A percentile compares a stretch with the other conserved stretches of the same genome.
These are phyloP conservation scores for Xyliphius kryptos DNA, from an alignment of 2,113 vertebrate genomes.

Conservation along the genomic window DNA sequence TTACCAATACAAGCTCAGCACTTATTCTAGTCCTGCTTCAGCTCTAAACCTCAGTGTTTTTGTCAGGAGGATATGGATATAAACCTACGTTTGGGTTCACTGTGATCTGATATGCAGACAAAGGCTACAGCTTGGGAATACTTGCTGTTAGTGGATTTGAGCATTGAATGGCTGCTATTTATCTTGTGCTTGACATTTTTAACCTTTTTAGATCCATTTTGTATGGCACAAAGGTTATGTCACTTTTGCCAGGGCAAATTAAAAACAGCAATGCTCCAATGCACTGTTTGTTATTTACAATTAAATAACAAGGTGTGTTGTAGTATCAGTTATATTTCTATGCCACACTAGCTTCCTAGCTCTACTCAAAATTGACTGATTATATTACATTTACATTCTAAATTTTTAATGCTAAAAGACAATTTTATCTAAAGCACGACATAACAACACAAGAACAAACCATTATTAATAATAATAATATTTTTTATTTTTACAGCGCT, in stretches of 20 bases:
- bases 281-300: conserved; percentile 4
- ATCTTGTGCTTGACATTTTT: conserved; percentile 37
- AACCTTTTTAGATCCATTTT: conserved; percentile 47
- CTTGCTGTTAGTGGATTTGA: conserved; percentile 39
- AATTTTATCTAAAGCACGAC: too few relatives aligned
- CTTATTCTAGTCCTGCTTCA: conserved; percentile 22
- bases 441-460: too few relatives aligned
- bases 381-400: too few relatives aligned
- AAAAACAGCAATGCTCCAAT: conserved; percentile 12
- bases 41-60: conserved; percentile 1
- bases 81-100: conserved; percentile 46
- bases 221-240: conserved; percentile 44
- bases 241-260: conserved; percentile 24
- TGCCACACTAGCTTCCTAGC: background rate
- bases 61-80: conserved; percentile 50
- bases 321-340: background rate
- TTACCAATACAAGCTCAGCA: conserved; percentile 16
- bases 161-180: conserved; percentile 36
- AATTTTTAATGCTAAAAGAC: too few relatives aligned
- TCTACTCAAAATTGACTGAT: too few relatives aligned
- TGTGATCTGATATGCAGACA: conserved; percentile 50
- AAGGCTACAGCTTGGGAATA: conserved; percentile 42
- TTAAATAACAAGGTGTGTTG: conserved; percentile 11
- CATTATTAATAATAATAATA: too few relatives aligned
- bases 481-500: too few relatives aligned